Evolutionary conservation across 2,888 invertebrate species (phyloP).

Genomic region (Mythimna impura): DNA sequence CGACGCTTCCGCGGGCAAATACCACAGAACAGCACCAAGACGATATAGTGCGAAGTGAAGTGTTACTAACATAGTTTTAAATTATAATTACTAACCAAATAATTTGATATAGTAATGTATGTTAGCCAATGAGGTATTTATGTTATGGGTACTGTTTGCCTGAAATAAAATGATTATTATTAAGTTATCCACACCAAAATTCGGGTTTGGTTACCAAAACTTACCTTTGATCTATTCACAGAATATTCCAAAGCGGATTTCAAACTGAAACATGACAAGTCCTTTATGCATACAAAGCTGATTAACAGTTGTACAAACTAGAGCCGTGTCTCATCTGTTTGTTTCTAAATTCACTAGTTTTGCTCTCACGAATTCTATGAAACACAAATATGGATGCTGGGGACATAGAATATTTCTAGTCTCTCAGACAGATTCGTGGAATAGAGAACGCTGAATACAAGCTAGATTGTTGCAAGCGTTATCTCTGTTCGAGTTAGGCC

Average conservation of each 20-base stretch:
- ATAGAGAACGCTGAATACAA: background rate
- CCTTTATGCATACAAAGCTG: background rate
- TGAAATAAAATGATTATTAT: no score
- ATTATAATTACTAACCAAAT: no score
- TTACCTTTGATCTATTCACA: background rate
- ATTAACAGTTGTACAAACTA: background rate
- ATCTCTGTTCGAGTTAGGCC: background rate
- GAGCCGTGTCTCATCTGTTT: background rate
- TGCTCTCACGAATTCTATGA: conserved; percentile 20
- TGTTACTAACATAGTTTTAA: no score
- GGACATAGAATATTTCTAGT: background rate
- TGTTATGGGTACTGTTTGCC: no score
- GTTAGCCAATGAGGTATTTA: no score
- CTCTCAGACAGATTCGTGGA: background rate
- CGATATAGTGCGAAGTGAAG: no score
- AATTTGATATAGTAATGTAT: no score
- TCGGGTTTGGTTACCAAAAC: no score
- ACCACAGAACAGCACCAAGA: no score
- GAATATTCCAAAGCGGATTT: background rate
- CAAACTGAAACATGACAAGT: background rate
- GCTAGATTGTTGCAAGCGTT: background rate
- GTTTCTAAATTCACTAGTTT: conserved; percentile 8
- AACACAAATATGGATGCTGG: background rate
- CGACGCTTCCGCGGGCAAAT: no score
- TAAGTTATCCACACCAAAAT: no score